Conservation (phyloP, 2,113 vertebrate species). For the Sminthopsis crassicaudata region DNA sequence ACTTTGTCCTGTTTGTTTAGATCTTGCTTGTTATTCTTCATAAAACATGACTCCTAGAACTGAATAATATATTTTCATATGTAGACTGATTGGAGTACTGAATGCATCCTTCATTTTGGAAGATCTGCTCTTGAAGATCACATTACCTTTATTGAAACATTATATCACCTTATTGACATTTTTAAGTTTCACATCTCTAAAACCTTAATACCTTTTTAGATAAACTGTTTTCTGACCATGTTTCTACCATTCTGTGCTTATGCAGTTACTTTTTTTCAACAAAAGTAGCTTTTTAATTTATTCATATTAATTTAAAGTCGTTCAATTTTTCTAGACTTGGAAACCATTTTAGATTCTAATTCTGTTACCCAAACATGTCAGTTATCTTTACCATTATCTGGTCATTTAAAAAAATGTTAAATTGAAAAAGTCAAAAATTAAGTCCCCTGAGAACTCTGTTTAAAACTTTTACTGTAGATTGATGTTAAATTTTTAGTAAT, state of each 20-base stretch:
- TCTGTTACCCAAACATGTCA: neutral
- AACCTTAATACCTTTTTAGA: neutral
- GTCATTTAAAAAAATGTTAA: neutral
- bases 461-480: neutral
- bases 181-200: neutral
- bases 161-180: neutral
- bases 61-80: neutral
- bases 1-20: too few species aligned
- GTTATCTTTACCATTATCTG: neutral
- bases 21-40: neutral
- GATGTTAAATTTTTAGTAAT: neutral
- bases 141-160: neutral
- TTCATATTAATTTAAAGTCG: neutral
- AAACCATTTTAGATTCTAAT: neutral
- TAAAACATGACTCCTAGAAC: neutral
- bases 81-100: neutral
- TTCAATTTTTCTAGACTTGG: neutral
- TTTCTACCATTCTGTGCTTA: neutral
- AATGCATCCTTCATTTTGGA: neutral
- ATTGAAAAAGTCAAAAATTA: neutral
- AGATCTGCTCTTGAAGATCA: neutral
- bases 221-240: neutral
- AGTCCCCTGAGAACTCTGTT: neutral
- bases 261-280: neutral
- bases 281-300: neutral